Evolutionary conservation across 2,113 vertebrate genomes (phyloP).

Genomic region (Scortum barcoo): DNA sequence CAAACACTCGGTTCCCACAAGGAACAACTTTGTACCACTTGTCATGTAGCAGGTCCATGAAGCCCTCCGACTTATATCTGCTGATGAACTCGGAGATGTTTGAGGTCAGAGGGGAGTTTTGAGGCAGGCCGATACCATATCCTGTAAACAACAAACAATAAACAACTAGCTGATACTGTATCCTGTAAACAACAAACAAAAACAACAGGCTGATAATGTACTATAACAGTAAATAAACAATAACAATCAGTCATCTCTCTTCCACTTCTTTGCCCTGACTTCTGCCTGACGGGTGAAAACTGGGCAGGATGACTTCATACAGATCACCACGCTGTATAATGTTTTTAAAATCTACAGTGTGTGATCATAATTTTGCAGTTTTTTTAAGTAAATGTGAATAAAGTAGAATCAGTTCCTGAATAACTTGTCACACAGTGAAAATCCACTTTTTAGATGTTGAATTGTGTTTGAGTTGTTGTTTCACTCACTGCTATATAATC

Average conservation of each 20-base stretch:
- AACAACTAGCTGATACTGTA: not conserved
- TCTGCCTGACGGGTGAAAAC: too few relatives aligned
- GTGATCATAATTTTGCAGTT: too few relatives aligned
- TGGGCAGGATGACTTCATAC: too few relatives aligned
- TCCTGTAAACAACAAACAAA: not conserved
- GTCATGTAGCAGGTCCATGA: slow-evolving; percentile 94
- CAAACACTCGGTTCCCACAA: slow-evolving; percentile 92
- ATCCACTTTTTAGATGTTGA: too few relatives aligned
- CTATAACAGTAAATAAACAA: not conserved
- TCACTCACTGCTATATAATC: too few relatives aligned
- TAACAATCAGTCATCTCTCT: not conserved
- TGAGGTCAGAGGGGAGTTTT: slow-evolving; percentile 91
- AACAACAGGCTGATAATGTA: not conserved
- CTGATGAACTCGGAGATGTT: slow-evolving; percentile 94
- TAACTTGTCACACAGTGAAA: too few relatives aligned
- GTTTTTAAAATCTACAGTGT: too few relatives aligned
- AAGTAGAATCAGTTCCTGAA: too few relatives aligned
- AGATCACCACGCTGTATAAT: too few relatives aligned
- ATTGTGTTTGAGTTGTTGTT: too few relatives aligned
- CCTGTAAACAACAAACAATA: slow-evolving; percentile 76
- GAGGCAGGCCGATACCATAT: slow-evolving; percentile 93
- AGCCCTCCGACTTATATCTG: slow-evolving; percentile 92
- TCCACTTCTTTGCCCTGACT: too few relatives aligned
- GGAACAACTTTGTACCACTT: slow-evolving; percentile 98
- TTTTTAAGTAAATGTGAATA: too few relatives aligned